Evolutionary conservation across 2,888 invertebrate species (phyloP).

Genomic region (Heliconius sara): DNA sequence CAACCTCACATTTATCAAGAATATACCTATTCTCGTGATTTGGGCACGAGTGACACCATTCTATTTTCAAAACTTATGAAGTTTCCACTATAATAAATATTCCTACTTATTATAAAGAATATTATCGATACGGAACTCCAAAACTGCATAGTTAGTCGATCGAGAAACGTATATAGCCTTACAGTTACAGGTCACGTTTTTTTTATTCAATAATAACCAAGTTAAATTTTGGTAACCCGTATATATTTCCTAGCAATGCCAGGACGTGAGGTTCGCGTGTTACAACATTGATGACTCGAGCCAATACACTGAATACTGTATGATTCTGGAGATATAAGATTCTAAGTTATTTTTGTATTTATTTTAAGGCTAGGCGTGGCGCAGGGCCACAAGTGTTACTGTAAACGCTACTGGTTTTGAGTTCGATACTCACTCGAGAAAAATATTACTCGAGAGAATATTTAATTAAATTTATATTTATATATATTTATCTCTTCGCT

Average conservation of each 20-base stretch:
- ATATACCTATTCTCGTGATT: too few species aligned
- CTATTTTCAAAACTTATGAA: neutral
- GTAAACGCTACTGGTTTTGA: too few species aligned
- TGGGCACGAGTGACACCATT: neutral
- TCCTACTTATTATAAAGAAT: too few species aligned
- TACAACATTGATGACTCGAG: neutral
- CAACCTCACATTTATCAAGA: neutral
- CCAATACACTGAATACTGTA: neutral
- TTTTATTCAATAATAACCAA: slow-evolving; percentile 22
- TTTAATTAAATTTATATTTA: too few species aligned
- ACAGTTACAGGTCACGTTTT: slow-evolving; percentile 5
- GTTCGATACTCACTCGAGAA: too few species aligned
- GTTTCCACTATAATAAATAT: too few species aligned
- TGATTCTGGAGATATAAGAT: neutral
- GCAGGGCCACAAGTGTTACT: too few species aligned
- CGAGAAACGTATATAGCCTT: neutral
- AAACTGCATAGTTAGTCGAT: slow-evolving; percentile 7
- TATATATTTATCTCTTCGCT: too few species aligned
- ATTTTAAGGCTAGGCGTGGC: too few species aligned
- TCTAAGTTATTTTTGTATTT: neutral
- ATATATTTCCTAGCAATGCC: neutral
- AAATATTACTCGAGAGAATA: too few species aligned
- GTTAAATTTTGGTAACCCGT: slow-evolving; percentile 1
- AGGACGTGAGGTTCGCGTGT: slow-evolving; percentile 11
- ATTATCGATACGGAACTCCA: neutral